Conservation (phyloP, 2,113 vertebrate species). For the Cyprinus carpio region DNA sequence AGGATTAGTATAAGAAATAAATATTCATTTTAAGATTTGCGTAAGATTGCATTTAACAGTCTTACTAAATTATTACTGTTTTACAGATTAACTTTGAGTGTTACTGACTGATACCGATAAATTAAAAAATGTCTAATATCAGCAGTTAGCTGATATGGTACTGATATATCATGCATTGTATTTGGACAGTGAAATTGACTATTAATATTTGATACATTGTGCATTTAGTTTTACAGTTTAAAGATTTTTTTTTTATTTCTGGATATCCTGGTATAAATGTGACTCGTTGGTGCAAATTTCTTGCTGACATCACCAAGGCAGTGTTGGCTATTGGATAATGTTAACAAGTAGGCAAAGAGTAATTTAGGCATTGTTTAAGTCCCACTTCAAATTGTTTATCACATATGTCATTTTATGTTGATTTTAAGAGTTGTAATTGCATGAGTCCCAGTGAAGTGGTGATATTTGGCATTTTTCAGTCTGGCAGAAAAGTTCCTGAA, state of each 20-base stretch:
- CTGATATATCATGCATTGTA: too few relatives aligned
- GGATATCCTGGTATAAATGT: background rate
- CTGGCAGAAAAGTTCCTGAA: slow-evolving; percentile 28
- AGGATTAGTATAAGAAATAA: background rate
- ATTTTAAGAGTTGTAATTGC: background rate
- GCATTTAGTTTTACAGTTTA: background rate
- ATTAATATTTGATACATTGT: background rate
- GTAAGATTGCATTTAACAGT: background rate
- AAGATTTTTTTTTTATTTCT: background rate
- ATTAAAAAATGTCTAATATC: background rate
- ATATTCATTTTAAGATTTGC: background rate
- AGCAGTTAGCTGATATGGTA: background rate
- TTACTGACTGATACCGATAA: background rate
- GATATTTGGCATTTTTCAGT: background rate
- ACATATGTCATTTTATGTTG: background rate
- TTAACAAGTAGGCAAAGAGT: background rate
- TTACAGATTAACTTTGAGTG: background rate
- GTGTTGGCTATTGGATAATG: background rate
- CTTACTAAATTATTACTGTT: background rate
- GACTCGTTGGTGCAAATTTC: background rate
- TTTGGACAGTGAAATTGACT: background rate
- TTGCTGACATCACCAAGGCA: background rate
- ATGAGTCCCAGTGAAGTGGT: background rate
- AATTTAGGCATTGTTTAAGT: background rate
- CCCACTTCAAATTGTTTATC: background rate